These are phyloP conservation scores for Solenopsis invicta DNA, from an alignment of 1,140 invertebrate species.

Conservation along the genomic window DNA sequence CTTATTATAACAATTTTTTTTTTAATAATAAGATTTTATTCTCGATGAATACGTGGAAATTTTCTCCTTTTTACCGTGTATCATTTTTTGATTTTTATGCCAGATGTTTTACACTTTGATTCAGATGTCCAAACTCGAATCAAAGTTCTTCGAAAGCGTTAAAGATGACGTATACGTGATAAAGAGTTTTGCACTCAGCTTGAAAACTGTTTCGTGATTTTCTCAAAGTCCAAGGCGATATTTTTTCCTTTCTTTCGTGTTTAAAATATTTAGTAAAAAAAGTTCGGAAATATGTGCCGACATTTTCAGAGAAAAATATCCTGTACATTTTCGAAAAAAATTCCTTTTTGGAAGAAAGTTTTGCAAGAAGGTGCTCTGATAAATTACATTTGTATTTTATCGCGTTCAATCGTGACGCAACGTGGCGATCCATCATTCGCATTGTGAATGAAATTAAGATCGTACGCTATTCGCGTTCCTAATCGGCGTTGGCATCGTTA, in stretches of 20 bases:
- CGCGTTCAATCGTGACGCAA: neutral
- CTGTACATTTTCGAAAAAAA: neutral
- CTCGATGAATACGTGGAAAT: neutral
- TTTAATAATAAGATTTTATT: neutral
- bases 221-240: neutral
- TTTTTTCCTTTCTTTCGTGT: neutral
- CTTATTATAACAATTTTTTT: neutral
- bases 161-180: neutral
- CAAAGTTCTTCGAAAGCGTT: neutral
- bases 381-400: conserved; percentile 19
- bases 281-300: neutral
- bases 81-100: neutral
- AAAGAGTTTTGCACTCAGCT: neutral
- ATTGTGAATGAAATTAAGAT: conserved; percentile 45
- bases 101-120: neutral
- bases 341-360: neutral
- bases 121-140: neutral
- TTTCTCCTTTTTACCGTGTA: neutral
- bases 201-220: neutral
- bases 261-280: too few relatives aligned
- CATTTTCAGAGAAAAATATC: neutral
- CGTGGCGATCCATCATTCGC: neutral
- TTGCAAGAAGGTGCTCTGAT: neutral
- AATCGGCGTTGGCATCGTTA: conserved; percentile 31
- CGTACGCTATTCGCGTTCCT: conserved; percentile 14